phyloP scores from a whole-genome alignment of 2,113 vertebrate genomes.

The Suricata suricatta region DNA sequence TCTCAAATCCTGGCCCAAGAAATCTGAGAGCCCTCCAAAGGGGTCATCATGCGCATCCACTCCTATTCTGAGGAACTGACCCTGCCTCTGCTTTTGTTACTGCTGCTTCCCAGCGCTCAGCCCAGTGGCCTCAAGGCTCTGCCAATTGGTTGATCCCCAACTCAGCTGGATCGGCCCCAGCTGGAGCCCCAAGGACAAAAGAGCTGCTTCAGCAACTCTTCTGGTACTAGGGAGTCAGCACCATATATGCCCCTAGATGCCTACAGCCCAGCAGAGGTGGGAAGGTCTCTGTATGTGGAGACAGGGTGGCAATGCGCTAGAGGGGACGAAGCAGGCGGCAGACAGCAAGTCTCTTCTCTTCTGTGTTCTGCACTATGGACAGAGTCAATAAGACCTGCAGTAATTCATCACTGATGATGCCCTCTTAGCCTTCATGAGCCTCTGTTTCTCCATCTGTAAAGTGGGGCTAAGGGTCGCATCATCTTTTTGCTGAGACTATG shows the following conservation, averaged over 20 bases:
- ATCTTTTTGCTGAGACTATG: background rate
- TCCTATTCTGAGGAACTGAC: background rate
- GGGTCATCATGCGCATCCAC: fast-evolving
- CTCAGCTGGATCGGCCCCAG: fast-evolving
- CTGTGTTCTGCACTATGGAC: fast-evolving
- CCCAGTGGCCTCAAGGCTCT: background rate
- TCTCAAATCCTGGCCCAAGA: background rate
- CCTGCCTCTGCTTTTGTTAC: fast-evolving
- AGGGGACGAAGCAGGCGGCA: background rate
- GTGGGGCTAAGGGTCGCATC: background rate
- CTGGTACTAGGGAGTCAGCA: background rate
- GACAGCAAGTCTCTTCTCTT: background rate
- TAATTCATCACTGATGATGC: background rate
- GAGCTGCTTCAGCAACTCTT: background rate
- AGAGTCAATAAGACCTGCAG: background rate
- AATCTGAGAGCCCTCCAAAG: background rate
- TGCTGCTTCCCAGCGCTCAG: background rate
- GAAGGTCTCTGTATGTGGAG: background rate
- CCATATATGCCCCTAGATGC: no score
- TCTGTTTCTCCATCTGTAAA: background rate
- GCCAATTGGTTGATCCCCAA: no score
- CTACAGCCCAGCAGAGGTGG: background rate
- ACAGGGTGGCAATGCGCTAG: fast-evolving
- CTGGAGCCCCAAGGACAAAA: background rate
- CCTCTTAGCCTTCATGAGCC: background rate